Base-by-base conservation (phyloP, 2,113 vertebrate genomes). In the Sinocyclocheilus anophthalmus region DNA sequence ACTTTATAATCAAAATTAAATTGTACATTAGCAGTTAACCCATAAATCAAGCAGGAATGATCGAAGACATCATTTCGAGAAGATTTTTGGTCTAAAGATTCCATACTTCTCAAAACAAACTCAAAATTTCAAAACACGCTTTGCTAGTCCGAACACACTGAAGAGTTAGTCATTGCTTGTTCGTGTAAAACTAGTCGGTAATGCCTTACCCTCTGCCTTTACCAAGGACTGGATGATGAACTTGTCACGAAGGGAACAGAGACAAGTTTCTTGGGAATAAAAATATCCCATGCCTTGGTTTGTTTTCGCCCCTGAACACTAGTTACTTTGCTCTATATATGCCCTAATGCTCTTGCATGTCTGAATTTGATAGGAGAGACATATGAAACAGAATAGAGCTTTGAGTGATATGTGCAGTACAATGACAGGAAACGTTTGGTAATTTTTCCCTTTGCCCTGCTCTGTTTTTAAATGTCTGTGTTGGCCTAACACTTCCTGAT, bases 381-480 rank as follows among this genome's bases (percentile, higher is more conserved):
- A 61, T 37, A 9, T n/a, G 81, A 76, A 63, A 61, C 70, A 26
- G 55, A 42, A 83, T 45, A 45, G 30, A 75, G 65, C 55, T 13
- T 33, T 63, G 39, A 42, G 33, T 83, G 65, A 83, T 73, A 55
- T 57, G 73, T 65, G 61, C 26, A 37, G 39, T 69, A 91, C 90
- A 91, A 91, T 86, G 65, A 77, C 81, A 86, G 90, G 88, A 91
- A 91, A 79, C 3, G 14, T 86, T 77, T 76, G 86, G 26, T 84
- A 48, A 85, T 67, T 76, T 82, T 85, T 65, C 84, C 81, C 76
- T 83, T 53, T 81, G 53, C 42, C 85, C 81, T 81, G 69, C 73
- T 70, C 30, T 65, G 75, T 63, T 82, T 70, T 70, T 70, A 75
- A 72, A 88, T 80, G 85, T 83, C 81, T 86, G n/a, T 76, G 85